Base-by-base conservation (phyloP, 2,797 vertebrate genomes). In the Hemibagrus guttatus region DNA sequence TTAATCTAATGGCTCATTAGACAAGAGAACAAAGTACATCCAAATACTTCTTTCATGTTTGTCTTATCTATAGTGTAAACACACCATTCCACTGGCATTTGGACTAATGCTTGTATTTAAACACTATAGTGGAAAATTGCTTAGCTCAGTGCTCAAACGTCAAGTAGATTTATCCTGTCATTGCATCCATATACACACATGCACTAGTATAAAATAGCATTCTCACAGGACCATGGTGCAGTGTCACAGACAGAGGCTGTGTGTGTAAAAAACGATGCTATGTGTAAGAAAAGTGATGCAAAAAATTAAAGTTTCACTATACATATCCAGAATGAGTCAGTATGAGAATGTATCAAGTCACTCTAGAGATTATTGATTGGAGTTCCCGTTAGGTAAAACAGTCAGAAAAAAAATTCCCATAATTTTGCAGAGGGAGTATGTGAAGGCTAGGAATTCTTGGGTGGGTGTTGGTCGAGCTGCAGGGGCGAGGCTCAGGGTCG, bases 401-500 rank as follows among this genome's bases (percentile, higher is more conserved):
- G 21, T 76, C 52, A 74, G 49, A 46, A 28, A 54, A 35, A 81
- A 87, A 85, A 84, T 54, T 26, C 81, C 54, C 75, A 42, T 42
- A 56, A 3, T 74, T 81, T 58, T 75, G 66, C 35, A 72, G 61
- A 78, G 46, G 69, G 46, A 83, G 39, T 71, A 75, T 72, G 83
- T 86, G 66, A 76, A 89, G 17, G 81, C 84, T 35, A 66, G 42
- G 81, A 85, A 89, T 87, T 85, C 54, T 83, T 63, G 56, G 82
- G 59, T 87, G 86, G 85, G 82, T 85, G 83, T 84, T 87, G 87
- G 87, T 85, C 87, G 80, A 85, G 59, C 61, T 72, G 59, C 75
- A 64, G 72, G 74, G 75, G 84, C 63, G 76, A 82, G 71, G 79
- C 69, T 81, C 64, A 46, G 16, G 69, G 86, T 85, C 59, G 83